Evolutionary conservation across 1,140 invertebrate genomes (phyloP).

Genomic region (Protaetia brevitarsis): DNA sequence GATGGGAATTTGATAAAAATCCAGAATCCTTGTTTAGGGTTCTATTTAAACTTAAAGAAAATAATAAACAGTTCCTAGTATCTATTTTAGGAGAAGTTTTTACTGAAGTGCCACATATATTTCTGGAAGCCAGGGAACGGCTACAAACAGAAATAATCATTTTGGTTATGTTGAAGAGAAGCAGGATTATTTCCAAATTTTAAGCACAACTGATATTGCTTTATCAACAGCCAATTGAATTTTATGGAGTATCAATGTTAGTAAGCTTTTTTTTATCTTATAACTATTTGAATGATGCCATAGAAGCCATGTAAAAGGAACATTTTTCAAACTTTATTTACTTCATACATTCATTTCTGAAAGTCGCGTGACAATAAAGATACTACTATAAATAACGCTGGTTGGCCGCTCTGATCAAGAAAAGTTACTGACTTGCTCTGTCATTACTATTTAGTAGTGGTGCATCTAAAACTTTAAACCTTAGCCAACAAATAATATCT

Average conservation of each 20-base stretch:
- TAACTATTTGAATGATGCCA: background rate
- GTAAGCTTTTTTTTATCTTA: conserved; percentile 32
- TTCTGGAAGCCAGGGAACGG: conserved; percentile 52
- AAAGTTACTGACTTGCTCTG: too few species aligned
- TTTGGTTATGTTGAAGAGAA: conserved; percentile 61
- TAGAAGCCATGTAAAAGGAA: too few species aligned
- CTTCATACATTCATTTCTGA: too few species aligned
- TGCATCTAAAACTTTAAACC: too few species aligned
- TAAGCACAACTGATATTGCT: conserved; percentile 59
- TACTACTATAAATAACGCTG: too few species aligned
- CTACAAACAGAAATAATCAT: conserved; percentile 56
- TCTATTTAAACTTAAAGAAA: conserved; percentile 55
- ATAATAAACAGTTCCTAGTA: conserved; percentile 57
- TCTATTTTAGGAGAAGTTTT: conserved; percentile 64
- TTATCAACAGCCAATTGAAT: conserved; percentile 72
- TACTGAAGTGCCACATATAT: conserved; percentile 56
- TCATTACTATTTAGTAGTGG: too few species aligned
- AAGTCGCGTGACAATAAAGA: too few species aligned
- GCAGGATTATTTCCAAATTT: conserved; percentile 58
- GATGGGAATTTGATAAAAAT: conserved; percentile 80
- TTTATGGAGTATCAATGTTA: conserved; percentile 73
- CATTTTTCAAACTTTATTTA: too few species aligned
- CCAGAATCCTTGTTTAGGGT: conserved; percentile 64
- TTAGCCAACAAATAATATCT: too few species aligned
- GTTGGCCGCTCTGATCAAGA: too few species aligned